Evolutionary conservation across 2,797 vertebrate genomes (phyloP), one percentile per base, ranked within the genome.

Genomic region (Malacoraja senta): DNA sequence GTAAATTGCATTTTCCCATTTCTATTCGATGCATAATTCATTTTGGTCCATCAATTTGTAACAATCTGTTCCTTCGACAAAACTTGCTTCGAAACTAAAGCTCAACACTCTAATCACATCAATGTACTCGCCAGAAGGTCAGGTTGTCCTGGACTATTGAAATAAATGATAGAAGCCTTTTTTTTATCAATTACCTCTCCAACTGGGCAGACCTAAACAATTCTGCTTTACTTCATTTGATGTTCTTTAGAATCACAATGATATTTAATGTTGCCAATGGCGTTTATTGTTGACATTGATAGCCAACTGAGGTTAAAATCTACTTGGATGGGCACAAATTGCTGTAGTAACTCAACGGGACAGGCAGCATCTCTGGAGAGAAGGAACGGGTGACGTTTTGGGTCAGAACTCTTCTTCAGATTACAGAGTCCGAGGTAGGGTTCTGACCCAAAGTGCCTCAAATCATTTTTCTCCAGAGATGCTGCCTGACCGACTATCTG

Each of bases 11-110:
- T 63, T 61, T 35, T 29, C 77, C 44, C 32, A 71, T 84, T 84
- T 53, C 58, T 65, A 8, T 94, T 94, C 35, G 26, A 58, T 32
- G n/a, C 35, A 44, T 81, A 81, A 21, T 81, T 81, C 38, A 81
- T 81, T 81, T 53, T 12, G 24, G 1, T 53, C 79, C 38, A 53
- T 44, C 38, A 53, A 53, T 53, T 53, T 44, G 6, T 53, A 53
- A 26, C 19, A 81, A 44, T 24, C 19, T 8, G 19, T 53, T 81
- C 79, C 38, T 81, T 81, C 38, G 15, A 38, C 77, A 79, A 17
- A 79, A 79, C 32, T 6, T 26, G 15, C 13, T 24, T 81, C 79
- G 53, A 53, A 80, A 81, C 79, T 44, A 53, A 81, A 53, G 21
- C 79, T 81, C 35, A 21, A 81, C 38, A 8, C 38, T 81, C 79